phyloP scores from a whole-genome alignment of 2,888 invertebrate species.

The Ectropis crepuscularia region DNA sequence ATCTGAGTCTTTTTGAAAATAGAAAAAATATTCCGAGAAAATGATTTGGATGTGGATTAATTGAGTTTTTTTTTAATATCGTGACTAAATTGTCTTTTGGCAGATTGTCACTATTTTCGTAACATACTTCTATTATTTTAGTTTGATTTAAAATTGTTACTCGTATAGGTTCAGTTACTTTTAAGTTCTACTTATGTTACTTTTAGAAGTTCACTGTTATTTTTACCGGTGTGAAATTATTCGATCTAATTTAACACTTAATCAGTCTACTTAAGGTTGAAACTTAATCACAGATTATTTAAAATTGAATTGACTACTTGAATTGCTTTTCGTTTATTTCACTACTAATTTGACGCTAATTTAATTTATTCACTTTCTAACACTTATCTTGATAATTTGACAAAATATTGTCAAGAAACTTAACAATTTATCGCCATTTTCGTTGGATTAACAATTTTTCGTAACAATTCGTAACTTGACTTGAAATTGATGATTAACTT shows the following conservation, averaged over 20 bases:
- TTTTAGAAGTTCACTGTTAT: slow-evolving; percentile 15
- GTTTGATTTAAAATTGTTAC: background rate
- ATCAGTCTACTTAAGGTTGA: slow-evolving; percentile 45
- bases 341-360: slow-evolving; percentile 41
- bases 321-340: slow-evolving; percentile 52
- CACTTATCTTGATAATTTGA: slow-evolving; percentile 48
- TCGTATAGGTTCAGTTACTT: background rate
- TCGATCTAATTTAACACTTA: slow-evolving; percentile 19
- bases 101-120: too few species aligned
- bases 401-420: slow-evolving; percentile 50
- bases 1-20: background rate
- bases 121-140: background rate
- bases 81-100: too few species aligned
- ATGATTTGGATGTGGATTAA: too few species aligned
- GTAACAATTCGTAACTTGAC: slow-evolving; percentile 28
- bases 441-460: slow-evolving; percentile 49
- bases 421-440: slow-evolving; percentile 65
- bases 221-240: background rate
- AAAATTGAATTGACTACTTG: slow-evolving; percentile 62
- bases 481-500: slow-evolving; percentile 13
- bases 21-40: too few species aligned
- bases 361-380: slow-evolving; percentile 39
- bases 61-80: too few species aligned
- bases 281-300: slow-evolving; percentile 62
- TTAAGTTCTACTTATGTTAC: background rate